phyloP scores from a whole-genome alignment of 2,888 invertebrate species.

The Galeopsomyia nigrocyanea region DNA sequence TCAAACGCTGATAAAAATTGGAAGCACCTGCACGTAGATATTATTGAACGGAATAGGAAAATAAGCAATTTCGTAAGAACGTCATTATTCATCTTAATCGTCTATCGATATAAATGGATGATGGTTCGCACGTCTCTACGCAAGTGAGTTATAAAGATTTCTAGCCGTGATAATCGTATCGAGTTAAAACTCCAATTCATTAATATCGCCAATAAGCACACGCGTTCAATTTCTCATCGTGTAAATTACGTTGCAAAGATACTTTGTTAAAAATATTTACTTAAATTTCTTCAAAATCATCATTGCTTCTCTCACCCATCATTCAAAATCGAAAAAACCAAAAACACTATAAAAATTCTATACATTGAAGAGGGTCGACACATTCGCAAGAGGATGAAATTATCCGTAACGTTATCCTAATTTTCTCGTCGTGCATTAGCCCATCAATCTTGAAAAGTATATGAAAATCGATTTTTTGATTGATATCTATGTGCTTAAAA shows the following conservation, averaged over 20 bases:
- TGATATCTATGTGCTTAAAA: too few species aligned
- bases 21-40: conserved; percentile 2
- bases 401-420: too few species aligned
- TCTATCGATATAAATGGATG: conserved; percentile 23
- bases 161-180: conserved; percentile 47
- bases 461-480: too few species aligned
- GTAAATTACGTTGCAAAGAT: conserved; percentile 48
- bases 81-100: conserved; percentile 23
- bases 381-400: too few species aligned
- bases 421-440: too few species aligned
- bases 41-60: background rate
- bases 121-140: background rate
- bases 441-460: background rate
- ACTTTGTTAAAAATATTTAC: too few species aligned
- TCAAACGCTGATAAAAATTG: conserved; percentile 45
- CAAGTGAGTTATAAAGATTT: conserved; percentile 49
- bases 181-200: conserved; percentile 53
- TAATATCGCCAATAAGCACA: conserved; percentile 51
- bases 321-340: too few species aligned
- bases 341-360: too few species aligned
- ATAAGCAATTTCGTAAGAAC: background rate
- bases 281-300: too few species aligned
- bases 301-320: too few species aligned
- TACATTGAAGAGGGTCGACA: too few species aligned
- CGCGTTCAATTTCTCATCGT: conserved; percentile 54